Evolutionary conservation across 2,797 vertebrate genomes (phyloP).

Genomic region (Enteromius afrohamiltoni): DNA sequence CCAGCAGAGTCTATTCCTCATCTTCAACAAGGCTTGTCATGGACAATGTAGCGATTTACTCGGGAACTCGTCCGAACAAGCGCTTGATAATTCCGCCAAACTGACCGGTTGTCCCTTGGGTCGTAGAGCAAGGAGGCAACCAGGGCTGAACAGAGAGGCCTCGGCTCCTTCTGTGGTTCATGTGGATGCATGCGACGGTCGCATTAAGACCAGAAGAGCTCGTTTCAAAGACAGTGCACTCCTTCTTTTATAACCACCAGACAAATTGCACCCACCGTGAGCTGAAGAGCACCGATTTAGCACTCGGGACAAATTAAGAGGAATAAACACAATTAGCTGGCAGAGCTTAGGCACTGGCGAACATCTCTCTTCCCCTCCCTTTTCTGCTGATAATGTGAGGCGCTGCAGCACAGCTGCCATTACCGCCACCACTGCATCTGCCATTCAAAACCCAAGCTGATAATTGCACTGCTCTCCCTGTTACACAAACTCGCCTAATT

Average conservation of each 20-base stretch:
- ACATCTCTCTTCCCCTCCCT: conserved; percentile 42
- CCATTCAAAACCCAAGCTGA: conserved; percentile 68
- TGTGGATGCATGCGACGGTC: not conserved
- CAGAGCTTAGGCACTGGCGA: conserved; percentile 64
- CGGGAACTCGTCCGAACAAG: not conserved
- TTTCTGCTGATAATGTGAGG: conserved; percentile 61
- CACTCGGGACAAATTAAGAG: conserved; percentile 81
- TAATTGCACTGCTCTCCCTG: conserved; percentile 74
- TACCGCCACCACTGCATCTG: conserved; percentile 61
- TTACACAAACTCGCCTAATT: conserved; percentile 70
- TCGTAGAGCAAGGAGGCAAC: not conserved
- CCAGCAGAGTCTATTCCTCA: conserved; percentile 28
- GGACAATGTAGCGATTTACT: conserved; percentile 20
- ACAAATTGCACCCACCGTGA: conserved; percentile 73
- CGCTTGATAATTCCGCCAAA: conserved; percentile 39
- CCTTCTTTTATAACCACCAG: conserved; percentile 68
- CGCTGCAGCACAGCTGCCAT: conserved; percentile 69
- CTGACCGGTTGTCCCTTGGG: conserved; percentile 37
- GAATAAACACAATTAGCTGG: conserved; percentile 81
- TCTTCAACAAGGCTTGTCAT: conserved; percentile 24
- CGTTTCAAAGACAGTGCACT: conserved; percentile 64
- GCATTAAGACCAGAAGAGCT: conserved; percentile 61
- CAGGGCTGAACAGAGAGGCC: conserved; percentile 16
- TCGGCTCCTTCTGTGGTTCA: conserved; percentile 16
- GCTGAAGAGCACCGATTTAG: conserved; percentile 77